A percentile compares a stretch with the other conserved stretches of the same genome.
These are phyloP conservation scores for Drosophila rhopaloa DNA, from an alignment of 1,140 invertebrate species.

Conservation along the genomic window DNA sequence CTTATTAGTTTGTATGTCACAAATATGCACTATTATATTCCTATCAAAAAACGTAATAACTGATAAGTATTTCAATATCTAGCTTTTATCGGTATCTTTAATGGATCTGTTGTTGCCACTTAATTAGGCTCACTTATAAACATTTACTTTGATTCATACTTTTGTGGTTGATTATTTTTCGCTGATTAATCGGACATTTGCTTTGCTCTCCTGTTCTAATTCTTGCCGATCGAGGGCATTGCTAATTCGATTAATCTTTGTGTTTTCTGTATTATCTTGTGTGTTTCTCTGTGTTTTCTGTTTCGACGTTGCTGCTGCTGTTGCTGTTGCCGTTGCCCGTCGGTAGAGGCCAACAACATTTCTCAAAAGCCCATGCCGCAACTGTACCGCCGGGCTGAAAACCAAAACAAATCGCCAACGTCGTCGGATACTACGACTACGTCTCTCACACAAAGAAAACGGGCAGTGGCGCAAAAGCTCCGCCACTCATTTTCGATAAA, in stretches of 20 bases:
- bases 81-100: not conserved
- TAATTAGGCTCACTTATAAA: not conserved
- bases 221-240: slow-evolving; percentile 40
- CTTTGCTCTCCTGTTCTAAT: slow-evolving; percentile 21
- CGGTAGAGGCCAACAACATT: slow-evolving; percentile 75
- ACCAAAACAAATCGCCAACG: slow-evolving; percentile 74
- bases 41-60: not conserved
- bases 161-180: not conserved
- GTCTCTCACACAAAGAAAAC: slow-evolving; percentile 60
- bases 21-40: not conserved
- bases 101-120: not conserved
- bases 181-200: slow-evolving; percentile 4
- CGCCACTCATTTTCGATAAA: slow-evolving; percentile 67
- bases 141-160: slow-evolving; percentile 4
- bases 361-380: slow-evolving; percentile 71
- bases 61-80: no score
- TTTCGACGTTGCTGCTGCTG: slow-evolving; percentile 23
- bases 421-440: slow-evolving; percentile 41
- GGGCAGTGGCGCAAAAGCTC: slow-evolving; percentile 62
- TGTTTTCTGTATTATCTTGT: slow-evolving; percentile 50
- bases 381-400: slow-evolving; percentile 72
- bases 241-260: slow-evolving; percentile 52
- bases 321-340: slow-evolving; percentile 18
- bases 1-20: no score
- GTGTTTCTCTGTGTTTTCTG: slow-evolving; percentile 41